phyloP scores from a whole-genome alignment of 1,140 invertebrate species.

The Lucilia cuprina region DNA sequence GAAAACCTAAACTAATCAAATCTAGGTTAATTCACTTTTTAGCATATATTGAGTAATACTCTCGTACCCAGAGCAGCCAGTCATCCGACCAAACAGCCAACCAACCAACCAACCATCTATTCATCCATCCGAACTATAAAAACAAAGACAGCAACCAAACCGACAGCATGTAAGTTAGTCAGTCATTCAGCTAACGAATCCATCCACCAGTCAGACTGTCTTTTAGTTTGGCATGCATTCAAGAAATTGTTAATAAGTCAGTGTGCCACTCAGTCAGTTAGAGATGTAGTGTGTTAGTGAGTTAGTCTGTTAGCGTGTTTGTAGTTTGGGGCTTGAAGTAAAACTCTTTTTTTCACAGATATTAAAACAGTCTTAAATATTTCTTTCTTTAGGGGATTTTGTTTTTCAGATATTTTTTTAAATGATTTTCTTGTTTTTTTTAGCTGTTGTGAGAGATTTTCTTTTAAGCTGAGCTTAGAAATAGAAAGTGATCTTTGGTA shows the following conservation, averaged over 20 bases:
- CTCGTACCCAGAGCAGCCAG: background rate
- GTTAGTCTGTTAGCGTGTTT: background rate
- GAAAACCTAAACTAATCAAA: background rate
- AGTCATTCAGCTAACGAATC: background rate
- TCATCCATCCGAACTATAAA: no score
- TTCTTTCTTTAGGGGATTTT: background rate
- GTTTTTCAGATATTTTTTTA: background rate
- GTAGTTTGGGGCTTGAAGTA: background rate
- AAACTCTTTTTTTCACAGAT: background rate
- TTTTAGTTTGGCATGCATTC: background rate
- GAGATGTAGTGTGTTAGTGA: background rate
- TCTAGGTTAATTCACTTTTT: background rate
- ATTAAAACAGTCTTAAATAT: background rate
- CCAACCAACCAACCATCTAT: background rate
- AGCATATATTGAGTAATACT: background rate
- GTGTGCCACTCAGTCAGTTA: background rate
- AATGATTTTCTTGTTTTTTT: background rate
- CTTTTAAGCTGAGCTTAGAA: no score
- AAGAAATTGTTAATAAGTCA: background rate
- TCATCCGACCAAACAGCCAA: no score
- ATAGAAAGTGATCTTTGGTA: no score
- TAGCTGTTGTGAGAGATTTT: no score
- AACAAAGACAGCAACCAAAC: no score
- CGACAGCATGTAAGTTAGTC: no score
- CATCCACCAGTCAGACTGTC: background rate